Evolutionary conservation across 1,140 invertebrate species (phyloP), one percentile per base, ranked within the genome.

Genomic region (Drosophila simulans): DNA sequence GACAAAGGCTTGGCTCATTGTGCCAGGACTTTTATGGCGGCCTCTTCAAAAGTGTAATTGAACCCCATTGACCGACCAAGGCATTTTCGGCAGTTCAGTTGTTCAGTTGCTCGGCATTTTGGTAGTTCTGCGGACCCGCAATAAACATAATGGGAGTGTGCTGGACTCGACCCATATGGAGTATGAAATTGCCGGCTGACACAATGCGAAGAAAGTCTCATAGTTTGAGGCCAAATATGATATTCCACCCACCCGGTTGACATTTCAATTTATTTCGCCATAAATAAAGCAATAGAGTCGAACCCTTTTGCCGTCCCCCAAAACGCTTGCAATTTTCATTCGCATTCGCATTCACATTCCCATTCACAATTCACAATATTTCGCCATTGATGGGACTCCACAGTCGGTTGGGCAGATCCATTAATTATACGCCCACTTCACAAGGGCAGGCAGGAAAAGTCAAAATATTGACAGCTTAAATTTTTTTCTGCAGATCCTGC

Each of bases 381-480:
- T 80, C 63, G 31, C 80, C 69, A 84, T 90, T 81, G 73, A 89
- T 55, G 62, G 55, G 40, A 60, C 45, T 62, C 53, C 53, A 74
- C 53, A 40, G 20, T 40, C 25, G 49, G 20, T 11, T 35, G 71
- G 55, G 12, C 48, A 64, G 70, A 68, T 77, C 86, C 88, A 91
- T 91, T 91, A 91, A 91, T 91, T 91, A 91, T 85, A 91, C 89
- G 89, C 89, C 89, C 83, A 91, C 88, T 91, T 91, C 75, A 82
- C 85, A 84, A 84, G 27, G 57, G 43, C 66, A 70, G 77, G 80
- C 88, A 80, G 74, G 70, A 91, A 91, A 91, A 91, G 89, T 91
- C 89, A 91, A 91, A 91, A 91, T 91, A 91, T 91, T 91, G 89
- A 91, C 89, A 91, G 89, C 89, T 91, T 85, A 63, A 82, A 91